These are phyloP conservation scores for Lanius collurio DNA, from an alignment of 2,113 vertebrate species.

Conservation along the genomic window DNA sequence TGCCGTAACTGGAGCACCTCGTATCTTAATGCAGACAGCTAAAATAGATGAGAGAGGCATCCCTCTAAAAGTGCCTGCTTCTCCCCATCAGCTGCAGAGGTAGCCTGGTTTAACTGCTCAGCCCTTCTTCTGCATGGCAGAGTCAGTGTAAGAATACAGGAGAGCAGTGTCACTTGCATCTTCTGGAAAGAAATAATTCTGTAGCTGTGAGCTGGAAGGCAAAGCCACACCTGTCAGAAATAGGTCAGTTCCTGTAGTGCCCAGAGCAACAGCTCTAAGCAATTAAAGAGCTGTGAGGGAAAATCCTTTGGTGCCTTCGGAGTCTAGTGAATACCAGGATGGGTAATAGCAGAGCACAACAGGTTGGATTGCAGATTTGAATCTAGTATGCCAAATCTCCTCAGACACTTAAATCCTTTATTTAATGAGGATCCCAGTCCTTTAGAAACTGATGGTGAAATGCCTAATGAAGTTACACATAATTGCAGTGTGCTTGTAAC, in stretches of 20 bases:
- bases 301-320: background rate
- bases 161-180: background rate
- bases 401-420: constrained; percentile 23
- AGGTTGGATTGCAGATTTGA: constrained; percentile 4
- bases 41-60: background rate
- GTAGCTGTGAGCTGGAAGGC: background rate
- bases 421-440: background rate
- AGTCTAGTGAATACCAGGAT: background rate
- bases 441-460: constrained; percentile 8
- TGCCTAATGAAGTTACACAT: constrained; percentile 8
- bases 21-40: background rate
- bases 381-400: constrained; percentile 35
- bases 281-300: constrained; percentile 36
- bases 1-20: background rate
- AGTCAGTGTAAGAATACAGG: background rate
- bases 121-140: accelerated
- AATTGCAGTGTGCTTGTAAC: background rate
- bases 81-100: background rate
- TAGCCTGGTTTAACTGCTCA: background rate
- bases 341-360: background rate
- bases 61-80: background rate
- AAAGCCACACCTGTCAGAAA: constrained; percentile 24
- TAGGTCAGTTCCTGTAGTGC: constrained; percentile 33
- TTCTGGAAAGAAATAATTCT: background rate
- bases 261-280: constrained; percentile 34